Conservation (phyloP, 2,797 vertebrate species). For the Phaenicophaeus curvirostris region DNA sequence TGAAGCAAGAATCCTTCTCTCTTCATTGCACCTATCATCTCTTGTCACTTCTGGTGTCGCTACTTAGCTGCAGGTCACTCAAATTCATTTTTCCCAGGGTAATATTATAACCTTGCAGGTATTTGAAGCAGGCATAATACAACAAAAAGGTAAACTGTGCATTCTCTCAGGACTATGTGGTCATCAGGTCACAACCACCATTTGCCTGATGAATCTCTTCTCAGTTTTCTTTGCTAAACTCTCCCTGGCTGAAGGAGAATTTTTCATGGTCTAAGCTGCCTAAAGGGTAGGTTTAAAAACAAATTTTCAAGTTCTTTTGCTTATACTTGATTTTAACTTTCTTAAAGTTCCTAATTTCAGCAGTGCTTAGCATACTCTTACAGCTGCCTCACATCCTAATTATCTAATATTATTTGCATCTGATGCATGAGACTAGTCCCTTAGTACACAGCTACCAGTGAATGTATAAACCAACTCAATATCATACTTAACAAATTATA, state of each 20-base stretch:
- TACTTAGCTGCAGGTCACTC: slow-evolving; percentile 38
- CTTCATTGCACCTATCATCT: slow-evolving; percentile 18
- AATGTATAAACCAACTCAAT: neutral
- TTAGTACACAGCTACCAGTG: neutral
- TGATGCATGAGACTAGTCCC: slow-evolving; percentile 3
- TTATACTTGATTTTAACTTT: slow-evolving; percentile 26
- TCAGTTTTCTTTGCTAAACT: slow-evolving; percentile 40
- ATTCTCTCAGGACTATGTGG: slow-evolving; percentile 46
- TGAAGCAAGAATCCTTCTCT: slow-evolving; percentile 14
- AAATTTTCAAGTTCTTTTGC: slow-evolving; percentile 25
- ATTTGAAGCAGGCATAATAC: slow-evolving; percentile 51
- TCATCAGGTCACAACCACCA: slow-evolving; percentile 38
- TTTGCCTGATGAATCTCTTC: slow-evolving; percentile 51
- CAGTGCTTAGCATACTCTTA: slow-evolving; percentile 22
- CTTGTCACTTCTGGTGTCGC: slow-evolving; percentile 53
- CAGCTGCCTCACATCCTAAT: slow-evolving; percentile 12
- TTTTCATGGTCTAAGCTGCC: slow-evolving; percentile 47
- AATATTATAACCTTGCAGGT: slow-evolving; percentile 56
- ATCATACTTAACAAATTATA: neutral
- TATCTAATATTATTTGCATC: slow-evolving; percentile 46
- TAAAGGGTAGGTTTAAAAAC: slow-evolving; percentile 57
- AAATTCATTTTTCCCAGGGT: slow-evolving; percentile 51
- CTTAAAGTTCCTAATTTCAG: slow-evolving; percentile 34
- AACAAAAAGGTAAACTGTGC: slow-evolving; percentile 70
- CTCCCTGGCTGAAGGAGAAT: slow-evolving; percentile 9